Evolutionary conservation across 2,888 invertebrate species (phyloP).

Genomic region (Lycocerus yunnanus): DNA sequence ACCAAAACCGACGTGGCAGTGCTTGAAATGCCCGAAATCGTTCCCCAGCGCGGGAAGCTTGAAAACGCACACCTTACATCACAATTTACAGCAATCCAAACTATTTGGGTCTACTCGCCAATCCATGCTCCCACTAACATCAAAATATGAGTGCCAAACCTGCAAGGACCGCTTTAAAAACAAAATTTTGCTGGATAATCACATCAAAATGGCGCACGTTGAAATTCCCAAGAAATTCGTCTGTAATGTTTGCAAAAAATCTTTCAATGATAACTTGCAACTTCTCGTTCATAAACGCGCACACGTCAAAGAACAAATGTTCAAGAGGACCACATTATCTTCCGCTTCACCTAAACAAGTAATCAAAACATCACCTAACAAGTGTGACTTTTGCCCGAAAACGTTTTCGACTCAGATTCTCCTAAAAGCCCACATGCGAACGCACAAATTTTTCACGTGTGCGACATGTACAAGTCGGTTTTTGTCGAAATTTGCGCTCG

Average conservation of each 20-base stretch:
- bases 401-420: constrained; percentile 39
- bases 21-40: constrained; percentile 49
- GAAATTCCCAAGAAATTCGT: constrained; percentile 27
- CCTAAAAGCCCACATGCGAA: constrained; percentile 42
- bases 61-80: constrained; percentile 50
- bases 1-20: constrained; percentile 32
- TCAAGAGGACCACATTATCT: constrained; percentile 40
- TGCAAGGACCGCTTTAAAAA: constrained; percentile 49
- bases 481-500: constrained; percentile 45
- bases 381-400: constrained; percentile 46
- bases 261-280: constrained; percentile 38
- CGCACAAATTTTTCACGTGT: constrained; percentile 46
- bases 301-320: constrained; percentile 46
- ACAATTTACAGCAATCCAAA: constrained; percentile 41
- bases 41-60: constrained; percentile 52
- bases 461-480: constrained; percentile 44
- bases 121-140: constrained; percentile 8
- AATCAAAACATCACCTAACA: constrained; percentile 23
- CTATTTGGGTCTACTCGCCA: neutral
- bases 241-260: constrained; percentile 46
- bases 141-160: constrained; percentile 45
- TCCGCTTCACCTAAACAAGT: constrained; percentile 43
- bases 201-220: constrained; percentile 32
- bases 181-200: constrained; percentile 43
- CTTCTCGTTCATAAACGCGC: constrained; percentile 45